Evolutionary conservation across 2,113 vertebrate genomes (phyloP).

Genomic region (Tragelaphus buxtoni): DNA sequence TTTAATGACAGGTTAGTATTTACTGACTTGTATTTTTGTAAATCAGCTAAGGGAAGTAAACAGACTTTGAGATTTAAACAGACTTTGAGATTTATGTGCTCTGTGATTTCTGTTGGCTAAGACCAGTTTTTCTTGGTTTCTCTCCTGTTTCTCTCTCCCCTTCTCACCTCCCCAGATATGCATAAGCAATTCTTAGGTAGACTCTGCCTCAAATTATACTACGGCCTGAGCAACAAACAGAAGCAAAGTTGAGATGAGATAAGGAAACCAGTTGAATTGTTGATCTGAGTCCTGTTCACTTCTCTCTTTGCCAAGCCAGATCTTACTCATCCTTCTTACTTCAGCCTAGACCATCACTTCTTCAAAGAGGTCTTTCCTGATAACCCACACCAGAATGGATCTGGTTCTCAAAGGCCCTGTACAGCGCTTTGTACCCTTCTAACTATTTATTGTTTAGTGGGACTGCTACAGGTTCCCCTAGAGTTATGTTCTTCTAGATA

Average conservation of each 20-base stretch:
- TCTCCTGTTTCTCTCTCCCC: neutral
- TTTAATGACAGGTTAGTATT: slow-evolving; percentile 31
- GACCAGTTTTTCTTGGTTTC: slow-evolving; percentile 4
- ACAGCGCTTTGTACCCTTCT: neutral
- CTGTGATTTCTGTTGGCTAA: slow-evolving; percentile 22
- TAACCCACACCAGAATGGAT: neutral
- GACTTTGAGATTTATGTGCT: slow-evolving; percentile 13
- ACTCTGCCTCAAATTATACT: neutral
- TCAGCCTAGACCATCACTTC: neutral
- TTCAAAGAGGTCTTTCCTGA: neutral
- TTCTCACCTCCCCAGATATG: neutral
- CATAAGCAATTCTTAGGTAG: neutral
- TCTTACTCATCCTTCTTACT: neutral
- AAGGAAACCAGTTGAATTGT: neutral
- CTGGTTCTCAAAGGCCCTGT: neutral
- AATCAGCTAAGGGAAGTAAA: slow-evolving; percentile 31
- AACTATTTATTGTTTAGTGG: neutral
- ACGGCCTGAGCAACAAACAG: neutral
- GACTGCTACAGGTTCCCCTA: neutral
- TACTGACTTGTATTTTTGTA: slow-evolving; percentile 27
- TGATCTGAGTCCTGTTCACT: neutral
- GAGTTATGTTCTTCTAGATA: neutral
- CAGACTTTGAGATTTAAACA: slow-evolving; percentile 15
- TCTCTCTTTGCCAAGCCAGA: neutral
- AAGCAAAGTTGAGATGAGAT: neutral